These are phyloP conservation scores for Serilophus lunatus DNA, from an alignment of 2,113 vertebrate genomes.

Conservation along the genomic window DNA sequence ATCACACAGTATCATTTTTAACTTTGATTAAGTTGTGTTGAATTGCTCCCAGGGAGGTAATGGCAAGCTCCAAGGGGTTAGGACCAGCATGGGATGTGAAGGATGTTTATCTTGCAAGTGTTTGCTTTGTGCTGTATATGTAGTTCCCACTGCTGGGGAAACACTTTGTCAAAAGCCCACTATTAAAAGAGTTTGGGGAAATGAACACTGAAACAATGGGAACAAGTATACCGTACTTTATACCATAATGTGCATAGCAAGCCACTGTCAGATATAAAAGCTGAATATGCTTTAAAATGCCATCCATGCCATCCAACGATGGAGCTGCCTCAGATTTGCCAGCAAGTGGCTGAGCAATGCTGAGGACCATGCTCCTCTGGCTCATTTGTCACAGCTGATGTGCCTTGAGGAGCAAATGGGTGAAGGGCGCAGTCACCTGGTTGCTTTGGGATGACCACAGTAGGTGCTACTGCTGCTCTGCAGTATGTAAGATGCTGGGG, in stretches of 20 bases:
- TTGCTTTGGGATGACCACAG: not conserved
- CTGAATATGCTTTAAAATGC: not conserved
- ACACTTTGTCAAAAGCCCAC: constrained; percentile 17
- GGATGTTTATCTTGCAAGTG: constrained; percentile 43
- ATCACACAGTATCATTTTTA: constrained; percentile 52
- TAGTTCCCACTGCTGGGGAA: constrained; percentile 28
- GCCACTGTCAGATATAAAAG: not conserved
- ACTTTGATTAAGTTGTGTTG: constrained; percentile 45
- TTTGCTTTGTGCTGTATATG: constrained; percentile 23
- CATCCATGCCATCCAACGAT: fast-evolving
- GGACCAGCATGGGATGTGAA: not conserved
- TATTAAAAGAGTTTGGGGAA: not conserved
- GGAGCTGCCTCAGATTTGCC: not conserved
- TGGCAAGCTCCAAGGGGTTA: not conserved
- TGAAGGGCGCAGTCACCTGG: fast-evolving
- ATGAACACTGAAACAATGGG: constrained; percentile 13
- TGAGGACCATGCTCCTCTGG: fast-evolving
- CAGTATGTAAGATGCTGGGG: fast-evolving
- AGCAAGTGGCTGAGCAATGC: not conserved
- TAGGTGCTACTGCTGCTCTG: not conserved
- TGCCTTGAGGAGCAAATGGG: not conserved
- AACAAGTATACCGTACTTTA: constrained; percentile 32
- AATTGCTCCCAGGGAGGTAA: constrained; percentile 50
- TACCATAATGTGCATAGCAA: not conserved
- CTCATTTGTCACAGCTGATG: fast-evolving